phyloP scores from a whole-genome alignment of 1,140 invertebrate species.

The Diachasmimorpha longicaudata region DNA sequence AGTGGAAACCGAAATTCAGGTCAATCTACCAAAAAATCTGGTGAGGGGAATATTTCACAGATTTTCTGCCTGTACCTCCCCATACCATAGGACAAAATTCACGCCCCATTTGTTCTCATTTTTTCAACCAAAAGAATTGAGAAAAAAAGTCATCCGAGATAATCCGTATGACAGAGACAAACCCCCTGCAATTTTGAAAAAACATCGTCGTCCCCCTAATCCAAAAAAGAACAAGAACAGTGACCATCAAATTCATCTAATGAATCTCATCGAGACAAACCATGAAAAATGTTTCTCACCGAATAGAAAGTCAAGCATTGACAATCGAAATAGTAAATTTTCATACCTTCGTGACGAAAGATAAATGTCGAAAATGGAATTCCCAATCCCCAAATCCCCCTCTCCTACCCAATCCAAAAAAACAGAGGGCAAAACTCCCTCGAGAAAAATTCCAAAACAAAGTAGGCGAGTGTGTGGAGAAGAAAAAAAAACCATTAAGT shows the following conservation, averaged over 20 bases:
- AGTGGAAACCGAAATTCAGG: no score
- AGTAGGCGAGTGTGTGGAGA: background rate
- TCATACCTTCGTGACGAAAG: constrained; percentile 15
- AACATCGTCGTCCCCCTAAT: no score
- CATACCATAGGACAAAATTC: no score
- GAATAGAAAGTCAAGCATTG: constrained; percentile 61
- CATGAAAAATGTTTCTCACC: constrained; percentile 23
- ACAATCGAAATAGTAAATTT: constrained; percentile 59
- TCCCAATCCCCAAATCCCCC: background rate
- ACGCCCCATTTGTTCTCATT: no score
- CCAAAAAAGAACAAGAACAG: no score
- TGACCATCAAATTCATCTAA: background rate
- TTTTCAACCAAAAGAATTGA: no score
- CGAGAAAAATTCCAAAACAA: background rate
- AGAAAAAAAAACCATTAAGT: background rate
- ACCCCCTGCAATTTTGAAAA: no score
- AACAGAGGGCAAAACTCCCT: background rate
- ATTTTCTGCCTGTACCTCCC: no score
- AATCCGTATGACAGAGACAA: no score
- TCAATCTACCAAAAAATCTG: no score
- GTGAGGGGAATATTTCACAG: no score
- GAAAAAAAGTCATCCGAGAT: no score
- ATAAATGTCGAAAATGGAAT: constrained; percentile 3
- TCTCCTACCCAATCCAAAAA: background rate
- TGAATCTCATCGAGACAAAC: background rate